phyloP scores from a whole-genome alignment of 2,113 vertebrate genomes.

The Leptobrachium leishanense region DNA sequence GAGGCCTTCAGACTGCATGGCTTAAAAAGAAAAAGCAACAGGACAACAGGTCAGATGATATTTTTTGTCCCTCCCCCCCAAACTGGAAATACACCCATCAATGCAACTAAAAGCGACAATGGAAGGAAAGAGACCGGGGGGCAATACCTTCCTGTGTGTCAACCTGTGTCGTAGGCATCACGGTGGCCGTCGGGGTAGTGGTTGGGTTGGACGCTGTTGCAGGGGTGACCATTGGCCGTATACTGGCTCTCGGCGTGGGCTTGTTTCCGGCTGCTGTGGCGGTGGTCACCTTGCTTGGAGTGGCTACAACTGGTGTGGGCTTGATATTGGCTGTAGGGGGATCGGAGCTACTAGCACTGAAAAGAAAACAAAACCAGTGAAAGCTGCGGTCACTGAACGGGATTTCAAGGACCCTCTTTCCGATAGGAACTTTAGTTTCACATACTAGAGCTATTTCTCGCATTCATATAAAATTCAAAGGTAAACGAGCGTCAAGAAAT shows the following conservation, averaged over 20 bases:
- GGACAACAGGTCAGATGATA: background rate
- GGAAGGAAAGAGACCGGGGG: background rate
- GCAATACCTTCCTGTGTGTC: constrained; percentile 88
- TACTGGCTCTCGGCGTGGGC: constrained; percentile 92
- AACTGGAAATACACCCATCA: background rate
- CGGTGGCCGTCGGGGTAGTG: constrained; percentile 92
- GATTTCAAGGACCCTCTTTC: no score
- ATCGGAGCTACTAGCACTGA: constrained; percentile 88
- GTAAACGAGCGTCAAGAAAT: no score
- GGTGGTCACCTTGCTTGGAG: constrained; percentile 87
- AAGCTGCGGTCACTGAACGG: no score
- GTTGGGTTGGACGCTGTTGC: constrained; percentile 87
- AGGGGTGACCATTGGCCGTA: constrained; percentile 96
- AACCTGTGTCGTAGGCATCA: constrained; percentile 97
- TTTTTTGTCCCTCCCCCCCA: background rate
- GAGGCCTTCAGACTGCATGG: constrained; percentile 87
- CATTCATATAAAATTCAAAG: no score
- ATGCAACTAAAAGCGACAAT: background rate
- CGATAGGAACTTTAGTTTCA: no score
- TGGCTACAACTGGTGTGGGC: constrained; percentile 90
- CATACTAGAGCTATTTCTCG: no score
- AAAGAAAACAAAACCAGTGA: constrained; percentile 6
- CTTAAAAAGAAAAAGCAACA: constrained; percentile 61
- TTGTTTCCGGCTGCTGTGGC: constrained; percentile 90
- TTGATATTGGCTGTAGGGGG: constrained; percentile 98